Percentiles rank a stretch among this genome's conserved stretches.
phyloP scores from a whole-genome alignment of 2,888 invertebrate species.

The Anarsia innoxiella region DNA sequence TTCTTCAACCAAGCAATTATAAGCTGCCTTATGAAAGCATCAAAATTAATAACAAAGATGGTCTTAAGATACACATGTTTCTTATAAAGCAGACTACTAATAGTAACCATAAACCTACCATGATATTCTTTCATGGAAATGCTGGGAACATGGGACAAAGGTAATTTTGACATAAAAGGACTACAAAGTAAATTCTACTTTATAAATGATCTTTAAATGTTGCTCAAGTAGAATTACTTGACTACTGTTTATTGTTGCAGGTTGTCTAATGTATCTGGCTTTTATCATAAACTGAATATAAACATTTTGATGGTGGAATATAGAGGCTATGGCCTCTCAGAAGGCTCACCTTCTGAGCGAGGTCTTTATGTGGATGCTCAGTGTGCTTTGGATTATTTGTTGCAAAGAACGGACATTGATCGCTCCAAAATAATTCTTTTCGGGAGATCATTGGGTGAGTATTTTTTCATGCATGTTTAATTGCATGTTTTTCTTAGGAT shows the following conservation, averaged over 20 bases:
- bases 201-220: no score
- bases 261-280: conserved; percentile 89
- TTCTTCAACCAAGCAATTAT: conserved; percentile 89
- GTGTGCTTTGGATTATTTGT: conserved; percentile 89
- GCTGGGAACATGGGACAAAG: conserved; percentile 98
- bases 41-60: conserved; percentile 80
- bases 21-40: conserved; percentile 92
- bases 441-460: conserved; percentile 86
- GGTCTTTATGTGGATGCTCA: conserved; percentile 92
- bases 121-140: conserved; percentile 96
- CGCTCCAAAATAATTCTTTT: conserved; percentile 89
- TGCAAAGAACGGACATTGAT: conserved; percentile 88
- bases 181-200: no score
- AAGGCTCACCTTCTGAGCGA: conserved; percentile 89
- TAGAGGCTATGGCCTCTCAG: conserved; percentile 94
- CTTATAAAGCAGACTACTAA: conserved; percentile 84
- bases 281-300: conserved; percentile 86
- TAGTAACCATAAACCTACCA: conserved; percentile 83
- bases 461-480: no score
- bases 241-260: no score
- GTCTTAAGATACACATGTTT: conserved; percentile 86
- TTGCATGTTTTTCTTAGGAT: no score
- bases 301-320: conserved; percentile 96
- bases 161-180: no score
- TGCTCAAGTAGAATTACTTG: no score